Base-by-base conservation (phyloP, 2,113 vertebrate genomes). In the Hepsetus odoe region DNA sequence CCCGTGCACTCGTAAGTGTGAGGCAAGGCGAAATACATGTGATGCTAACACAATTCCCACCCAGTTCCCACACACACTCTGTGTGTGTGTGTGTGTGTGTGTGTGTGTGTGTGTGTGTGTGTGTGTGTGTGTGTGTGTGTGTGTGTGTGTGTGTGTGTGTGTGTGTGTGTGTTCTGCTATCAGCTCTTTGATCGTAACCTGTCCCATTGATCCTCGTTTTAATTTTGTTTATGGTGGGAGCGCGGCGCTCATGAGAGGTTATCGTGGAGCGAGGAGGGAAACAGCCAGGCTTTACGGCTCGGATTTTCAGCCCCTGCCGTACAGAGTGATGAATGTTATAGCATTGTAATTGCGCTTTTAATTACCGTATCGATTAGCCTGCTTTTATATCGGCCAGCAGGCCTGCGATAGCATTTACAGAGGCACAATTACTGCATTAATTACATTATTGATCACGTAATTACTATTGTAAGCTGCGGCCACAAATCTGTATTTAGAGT, bases 1-100 rank as follows among this genome's bases (percentile, higher is more conserved):
- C 0, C 92, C 96, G 16, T 99, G 97, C 93, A 98, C 97, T 56
- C 91, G 97, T 99, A 93, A 53, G 46, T 49, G 12, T 12, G 3
- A 20, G 46, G 9, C 4, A 38, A 9, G 20, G 46, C 18, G 18
- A 49, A 5, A 49, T 49, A 49, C 4, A 49, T 12, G 20, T 49
- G 6, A 20, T 5, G 20, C 16, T 5, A 12, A 20, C 46, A 49
- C 12, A 18, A n/a, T 70, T 33, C 51, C 10, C 55, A 30, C 5
- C n/a, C n/a, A n/a, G n/a, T n/a, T n/a, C n/a, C n/a, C n/a, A n/a
- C n/a, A n/a, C n/a, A n/a, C n/a, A n/a, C n/a, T n/a, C n/a, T 38
- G 9, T 76, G 13, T 42, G 12, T 56, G 40, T 22, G 10, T 77
- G 42, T 65, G 24, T 79, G 38, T 80, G n/a, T 71, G n/a, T 38